Evolutionary conservation across 2,797 vertebrate genomes (phyloP).

Genomic region (Gambelia wislizenii): DNA sequence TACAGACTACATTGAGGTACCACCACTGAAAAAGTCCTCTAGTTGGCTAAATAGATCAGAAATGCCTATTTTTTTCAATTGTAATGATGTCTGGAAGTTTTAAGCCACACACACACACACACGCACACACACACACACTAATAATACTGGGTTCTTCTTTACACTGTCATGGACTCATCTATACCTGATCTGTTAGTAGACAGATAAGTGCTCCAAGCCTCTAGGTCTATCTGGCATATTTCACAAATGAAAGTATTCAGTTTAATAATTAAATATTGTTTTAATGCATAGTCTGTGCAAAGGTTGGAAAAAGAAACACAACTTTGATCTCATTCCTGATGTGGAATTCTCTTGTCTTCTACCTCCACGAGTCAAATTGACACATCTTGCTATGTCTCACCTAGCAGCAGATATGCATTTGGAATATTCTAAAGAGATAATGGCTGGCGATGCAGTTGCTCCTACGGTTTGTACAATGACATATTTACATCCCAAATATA

Average conservation of each 20-base stretch:
- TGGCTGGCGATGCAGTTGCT: slow-evolving; percentile 52
- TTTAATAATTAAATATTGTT: slow-evolving; percentile 60
- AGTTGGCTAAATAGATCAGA: not conserved
- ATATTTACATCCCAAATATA: slow-evolving; percentile 60
- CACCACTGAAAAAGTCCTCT: not conserved
- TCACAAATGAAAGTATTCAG: slow-evolving; percentile 12
- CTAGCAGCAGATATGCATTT: slow-evolving; percentile 54
- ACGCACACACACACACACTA: too few relatives aligned
- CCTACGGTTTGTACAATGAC: slow-evolving; percentile 23
- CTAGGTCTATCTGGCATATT: not conserved
- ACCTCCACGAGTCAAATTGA: slow-evolving; percentile 63
- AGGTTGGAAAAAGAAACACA: not conserved
- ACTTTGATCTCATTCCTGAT: slow-evolving; percentile 56
- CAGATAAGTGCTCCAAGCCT: not conserved
- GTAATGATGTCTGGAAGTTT: not conserved
- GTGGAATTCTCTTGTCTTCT: slow-evolving; percentile 67
- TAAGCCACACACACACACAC: too few relatives aligned
- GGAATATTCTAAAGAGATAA: slow-evolving; percentile 56
- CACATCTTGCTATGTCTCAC: slow-evolving; percentile 70
- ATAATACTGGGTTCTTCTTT: not conserved
- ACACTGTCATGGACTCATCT: not conserved
- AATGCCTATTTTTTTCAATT: accelerated
- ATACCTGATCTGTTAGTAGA: not conserved
- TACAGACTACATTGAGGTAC: not conserved
- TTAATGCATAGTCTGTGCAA: slow-evolving; percentile 33